Base-by-base conservation (phyloP, 2,797 vertebrate genomes). In the Sebastes hubbsi region DNA sequence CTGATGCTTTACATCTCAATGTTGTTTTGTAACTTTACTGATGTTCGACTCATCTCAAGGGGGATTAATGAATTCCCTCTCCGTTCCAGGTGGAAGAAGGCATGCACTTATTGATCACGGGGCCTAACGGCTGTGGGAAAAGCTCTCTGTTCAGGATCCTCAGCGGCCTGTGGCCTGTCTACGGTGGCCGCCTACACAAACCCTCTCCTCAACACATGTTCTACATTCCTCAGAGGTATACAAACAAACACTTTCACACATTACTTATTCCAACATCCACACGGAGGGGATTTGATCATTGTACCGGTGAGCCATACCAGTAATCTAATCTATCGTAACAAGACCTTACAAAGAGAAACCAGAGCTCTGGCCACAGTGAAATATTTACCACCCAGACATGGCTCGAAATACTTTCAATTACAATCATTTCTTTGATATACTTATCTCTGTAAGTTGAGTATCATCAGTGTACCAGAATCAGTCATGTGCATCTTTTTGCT, bases 91-190 rank as follows among this genome's bases (percentile, higher is more conserved):
- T 99, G 1, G 94, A 98, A 72, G 97, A 98, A 86, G 96, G 96
- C 24, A 98, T 98, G 97, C 97, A 99, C 91, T 96, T 99, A 55
- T 84, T 99, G 86, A 99, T 99, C 93, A 98, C 98, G 5, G 98
- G 98, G 27, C 98, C 98, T 8, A 99, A 98, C 75, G 97, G 98
- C 74, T 99, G 98, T 82, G 98, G 98, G 52, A 99, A 99, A 89
- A 99, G 97, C 91, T 99, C 98, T 0, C 96, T 99, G 65, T 99
- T 99, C 94, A 95, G 98, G 92, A 99, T 99, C 94, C 95, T 99
- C 85, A 97, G 97, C 34, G 98, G 98, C 16, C 85, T 99, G 65
- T 99, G 98, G 98, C 98, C 98, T 2, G 97, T 98, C n/a, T 98
- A 98, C 61, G 96, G 96, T 61, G 98, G 98, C 60, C 94, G 96